phyloP scores from a whole-genome alignment of 2,888 invertebrate genomes.

The Eupithecia abbreviata region DNA sequence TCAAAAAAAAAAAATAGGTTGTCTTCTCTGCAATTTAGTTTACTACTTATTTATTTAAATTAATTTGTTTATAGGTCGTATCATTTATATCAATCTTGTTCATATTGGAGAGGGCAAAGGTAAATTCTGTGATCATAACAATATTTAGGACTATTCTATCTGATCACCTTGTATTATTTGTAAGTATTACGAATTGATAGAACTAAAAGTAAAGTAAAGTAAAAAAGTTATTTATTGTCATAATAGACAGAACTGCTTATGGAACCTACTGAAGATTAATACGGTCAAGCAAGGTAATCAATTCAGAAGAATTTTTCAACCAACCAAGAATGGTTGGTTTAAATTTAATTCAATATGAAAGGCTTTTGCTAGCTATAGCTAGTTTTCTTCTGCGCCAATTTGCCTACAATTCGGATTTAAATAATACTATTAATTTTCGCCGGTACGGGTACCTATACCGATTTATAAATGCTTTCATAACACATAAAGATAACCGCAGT shows the following conservation, averaged over 20 bases:
- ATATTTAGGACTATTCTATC: conserved; percentile 7
- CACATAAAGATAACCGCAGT: background rate
- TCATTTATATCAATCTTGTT: conserved; percentile 10
- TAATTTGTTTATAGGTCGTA: conserved; percentile 18
- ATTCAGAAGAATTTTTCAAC: background rate
- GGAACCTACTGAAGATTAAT: background rate
- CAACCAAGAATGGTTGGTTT: too few relatives aligned
- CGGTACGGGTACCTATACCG: too few relatives aligned
- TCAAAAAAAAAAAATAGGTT: background rate
- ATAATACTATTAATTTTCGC: too few relatives aligned
- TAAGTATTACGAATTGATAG: background rate
- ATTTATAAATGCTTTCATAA: background rate
- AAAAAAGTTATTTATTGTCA: too few relatives aligned
- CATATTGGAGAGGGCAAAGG: background rate
- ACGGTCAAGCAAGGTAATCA: background rate
- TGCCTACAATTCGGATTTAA: too few relatives aligned
- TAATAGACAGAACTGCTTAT: background rate
- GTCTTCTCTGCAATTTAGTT: background rate
- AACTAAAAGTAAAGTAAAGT: too few relatives aligned
- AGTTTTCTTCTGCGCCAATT: too few relatives aligned
- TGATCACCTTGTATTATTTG: background rate
- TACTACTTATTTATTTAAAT: background rate
- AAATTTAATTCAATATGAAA: too few relatives aligned
- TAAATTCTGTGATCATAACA: conserved; percentile 19
- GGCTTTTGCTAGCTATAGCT: too few relatives aligned